A percentile compares a stretch with the other conserved stretches of the same genome.
phyloP scores from a whole-genome alignment of 2,113 vertebrate genomes.

The Dicrurus megarhynchus region DNA sequence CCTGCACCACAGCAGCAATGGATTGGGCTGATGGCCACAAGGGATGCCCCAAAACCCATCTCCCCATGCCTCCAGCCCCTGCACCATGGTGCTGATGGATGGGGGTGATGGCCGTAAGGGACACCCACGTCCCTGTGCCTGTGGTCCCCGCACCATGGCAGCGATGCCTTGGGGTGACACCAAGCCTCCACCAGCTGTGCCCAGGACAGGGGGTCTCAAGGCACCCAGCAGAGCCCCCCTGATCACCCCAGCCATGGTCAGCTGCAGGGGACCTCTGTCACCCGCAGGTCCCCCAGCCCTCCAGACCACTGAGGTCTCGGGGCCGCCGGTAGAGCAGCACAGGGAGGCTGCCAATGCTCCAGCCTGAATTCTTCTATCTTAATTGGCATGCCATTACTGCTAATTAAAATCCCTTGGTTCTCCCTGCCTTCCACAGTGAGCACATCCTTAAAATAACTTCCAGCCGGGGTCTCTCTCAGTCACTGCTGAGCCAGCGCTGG shows the following conservation, averaged over 20 bases:
- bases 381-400: neutral
- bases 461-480: neutral
- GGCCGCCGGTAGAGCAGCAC: neutral
- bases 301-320: fast-evolving
- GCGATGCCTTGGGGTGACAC: neutral
- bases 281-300: neutral
- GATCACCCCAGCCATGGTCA: neutral
- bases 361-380: neutral
- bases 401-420: neutral
- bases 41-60: neutral
- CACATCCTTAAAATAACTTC: neutral
- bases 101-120: neutral
- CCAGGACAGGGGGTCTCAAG: neutral
- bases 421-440: neutral
- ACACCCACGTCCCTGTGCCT: neutral
- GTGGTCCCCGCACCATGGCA: fast-evolving
- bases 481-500: neutral
- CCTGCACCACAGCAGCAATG: fast-evolving
- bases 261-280: neutral
- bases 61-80: neutral
- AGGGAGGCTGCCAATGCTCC: neutral
- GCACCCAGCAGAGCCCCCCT: neutral
- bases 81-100: fast-evolving
- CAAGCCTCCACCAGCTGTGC: neutral
- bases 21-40: neutral